Percentiles rank a stretch among this genome's conserved stretches.
These are phyloP conservation scores for Steinernema feltiae DNA, from an alignment of 1,140 invertebrate species.

Conservation along the genomic window DNA sequence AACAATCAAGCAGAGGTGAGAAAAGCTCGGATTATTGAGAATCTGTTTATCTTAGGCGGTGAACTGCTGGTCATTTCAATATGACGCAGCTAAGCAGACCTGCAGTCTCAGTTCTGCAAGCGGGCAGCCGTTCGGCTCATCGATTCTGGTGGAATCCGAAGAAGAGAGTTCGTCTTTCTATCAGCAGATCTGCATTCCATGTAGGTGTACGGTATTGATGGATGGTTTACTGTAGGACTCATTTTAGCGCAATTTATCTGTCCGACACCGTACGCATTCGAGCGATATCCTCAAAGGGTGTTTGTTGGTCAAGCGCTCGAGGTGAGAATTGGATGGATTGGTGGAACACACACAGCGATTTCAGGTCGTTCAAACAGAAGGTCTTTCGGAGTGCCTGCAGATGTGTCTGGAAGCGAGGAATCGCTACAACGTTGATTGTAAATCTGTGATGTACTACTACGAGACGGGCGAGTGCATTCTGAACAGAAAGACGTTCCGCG, in stretches of 20 bases:
- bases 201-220: conserved; percentile 26
- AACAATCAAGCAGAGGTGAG: conserved; percentile 21
- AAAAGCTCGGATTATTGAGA: conserved; percentile 5
- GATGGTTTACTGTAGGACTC: neutral
- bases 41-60: conserved; percentile 23
- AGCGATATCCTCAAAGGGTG: conserved; percentile 49
- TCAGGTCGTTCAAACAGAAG: conserved; percentile 39
- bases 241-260: conserved; percentile 46
- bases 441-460: conserved; percentile 54
- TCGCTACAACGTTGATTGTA: conserved; percentile 43
- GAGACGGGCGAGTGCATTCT: conserved; percentile 52
- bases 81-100: conserved; percentile 45
- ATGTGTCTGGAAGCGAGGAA: conserved; percentile 46
- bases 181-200: conserved; percentile 52
- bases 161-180: conserved; percentile 45
- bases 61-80: conserved; percentile 50
- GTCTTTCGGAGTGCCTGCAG: conserved; percentile 45
- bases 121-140: conserved; percentile 49
- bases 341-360: conserved; percentile 22
- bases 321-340: too few relatives aligned
- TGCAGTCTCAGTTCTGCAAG: conserved; percentile 45
- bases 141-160: conserved; percentile 39
- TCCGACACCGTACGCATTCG: conserved; percentile 50
- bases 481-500: conserved; percentile 43
- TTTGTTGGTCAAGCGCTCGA: conserved; percentile 51